Conservation (phyloP, 2,888 invertebrate genomes). For the Theretra japonica region DNA sequence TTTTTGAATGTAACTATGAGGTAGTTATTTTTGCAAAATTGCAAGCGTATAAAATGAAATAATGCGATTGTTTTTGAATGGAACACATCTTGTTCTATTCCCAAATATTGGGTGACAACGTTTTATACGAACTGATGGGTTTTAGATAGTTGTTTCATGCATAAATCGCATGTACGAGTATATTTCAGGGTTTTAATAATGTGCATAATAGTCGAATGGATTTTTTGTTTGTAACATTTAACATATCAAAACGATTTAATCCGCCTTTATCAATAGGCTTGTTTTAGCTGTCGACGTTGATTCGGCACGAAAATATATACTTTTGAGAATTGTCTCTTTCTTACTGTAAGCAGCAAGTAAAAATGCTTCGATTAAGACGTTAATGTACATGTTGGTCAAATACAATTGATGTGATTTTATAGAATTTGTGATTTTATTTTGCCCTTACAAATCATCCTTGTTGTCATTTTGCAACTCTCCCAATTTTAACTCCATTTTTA, state of each 20-base stretch:
- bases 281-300: conserved; percentile 66
- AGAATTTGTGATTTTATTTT: conserved; percentile 69
- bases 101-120: not conserved
- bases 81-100: not conserved
- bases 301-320: conserved; percentile 62
- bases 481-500: no score
- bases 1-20: conserved; percentile 19
- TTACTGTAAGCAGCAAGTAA: conserved; percentile 78
- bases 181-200: conserved; percentile 24
- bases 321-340: conserved; percentile 75
- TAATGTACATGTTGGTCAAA: conserved; percentile 84
- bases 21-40: not conserved
- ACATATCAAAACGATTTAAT: conserved; percentile 67
- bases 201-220: conserved; percentile 7
- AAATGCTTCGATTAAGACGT: conserved; percentile 82
- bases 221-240: conserved; percentile 57
- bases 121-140: conserved; percentile 8
- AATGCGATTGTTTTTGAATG: conserved; percentile 8
- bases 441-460: conserved; percentile 17
- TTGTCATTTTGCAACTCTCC: no score
- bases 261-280: conserved; percentile 81
- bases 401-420: conserved; percentile 85
- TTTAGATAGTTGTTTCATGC: not conserved
- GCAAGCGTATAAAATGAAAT: not conserved
- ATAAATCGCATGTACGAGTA: not conserved